These are phyloP conservation scores for Gila robusta DNA, from an alignment of 2,797 vertebrate species.

Conservation along the genomic window DNA sequence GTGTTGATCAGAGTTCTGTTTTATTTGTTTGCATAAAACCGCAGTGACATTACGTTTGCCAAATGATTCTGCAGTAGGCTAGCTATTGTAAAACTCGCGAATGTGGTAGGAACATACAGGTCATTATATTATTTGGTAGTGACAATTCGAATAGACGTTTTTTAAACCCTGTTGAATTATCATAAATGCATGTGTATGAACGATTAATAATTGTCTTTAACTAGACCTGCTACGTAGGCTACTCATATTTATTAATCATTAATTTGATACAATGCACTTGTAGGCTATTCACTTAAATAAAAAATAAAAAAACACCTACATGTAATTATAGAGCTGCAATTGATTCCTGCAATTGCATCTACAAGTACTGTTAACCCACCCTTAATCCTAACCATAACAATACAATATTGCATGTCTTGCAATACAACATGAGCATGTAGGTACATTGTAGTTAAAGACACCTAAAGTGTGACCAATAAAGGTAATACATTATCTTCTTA, in stretches of 20 bases:
- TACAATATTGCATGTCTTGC: neutral
- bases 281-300: neutral
- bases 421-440: neutral
- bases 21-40: conserved; percentile 61
- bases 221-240: neutral
- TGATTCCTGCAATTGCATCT: neutral
- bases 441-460: neutral
- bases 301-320: neutral
- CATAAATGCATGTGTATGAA: neutral
- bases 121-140: neutral
- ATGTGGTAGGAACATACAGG: neutral
- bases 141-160: neutral
- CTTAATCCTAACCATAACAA: neutral
- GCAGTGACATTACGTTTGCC: neutral
- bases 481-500: no score
- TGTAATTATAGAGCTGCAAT: neutral
- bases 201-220: neutral
- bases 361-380: neutral
- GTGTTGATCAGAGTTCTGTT: conserved; percentile 35
- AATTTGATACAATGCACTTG: neutral
- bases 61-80: neutral
- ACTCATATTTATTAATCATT: neutral
- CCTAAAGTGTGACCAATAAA: neutral
- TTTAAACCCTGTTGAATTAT: neutral
- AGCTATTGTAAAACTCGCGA: neutral